Conservation (phyloP, 1,140 invertebrate species). For the Drosophila simulans region DNA sequence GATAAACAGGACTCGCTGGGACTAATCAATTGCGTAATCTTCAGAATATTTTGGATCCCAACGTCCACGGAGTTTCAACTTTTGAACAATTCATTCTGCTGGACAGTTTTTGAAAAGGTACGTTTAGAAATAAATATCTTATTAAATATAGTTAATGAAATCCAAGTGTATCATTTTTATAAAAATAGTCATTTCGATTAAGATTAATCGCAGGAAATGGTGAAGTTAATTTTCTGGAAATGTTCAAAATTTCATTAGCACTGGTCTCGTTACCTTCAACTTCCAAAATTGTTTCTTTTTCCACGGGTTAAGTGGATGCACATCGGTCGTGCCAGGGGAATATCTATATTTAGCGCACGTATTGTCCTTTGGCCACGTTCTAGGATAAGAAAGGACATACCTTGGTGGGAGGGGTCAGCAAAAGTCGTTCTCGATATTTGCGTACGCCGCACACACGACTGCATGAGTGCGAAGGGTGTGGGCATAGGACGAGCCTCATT, state of each 20-base stretch:
- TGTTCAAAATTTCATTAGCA: slow-evolving; percentile 49
- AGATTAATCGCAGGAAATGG: background rate
- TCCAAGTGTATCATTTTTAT: no score
- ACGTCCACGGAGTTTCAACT: background rate
- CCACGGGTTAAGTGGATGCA: slow-evolving; percentile 1
- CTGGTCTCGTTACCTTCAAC: slow-evolving; percentile 22
- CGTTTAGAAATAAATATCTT: background rate
- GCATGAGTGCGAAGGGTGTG: slow-evolving; percentile 3
- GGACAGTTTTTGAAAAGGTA: slow-evolving; percentile 13
- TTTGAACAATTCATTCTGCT: background rate
- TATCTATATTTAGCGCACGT: slow-evolving; percentile 65
- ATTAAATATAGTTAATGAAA: no score
- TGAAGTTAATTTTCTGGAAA: background rate
- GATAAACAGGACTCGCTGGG: background rate
- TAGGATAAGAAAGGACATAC: slow-evolving; percentile 14
- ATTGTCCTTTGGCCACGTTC: slow-evolving; percentile 25
- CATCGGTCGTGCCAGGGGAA: background rate
- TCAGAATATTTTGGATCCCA: slow-evolving; percentile 9
- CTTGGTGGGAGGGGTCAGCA: slow-evolving; percentile 10
- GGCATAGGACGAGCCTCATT: slow-evolving; percentile 37
- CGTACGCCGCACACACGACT: slow-evolving; percentile 57
- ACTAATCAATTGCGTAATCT: slow-evolving; percentile 7
- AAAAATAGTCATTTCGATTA: background rate
- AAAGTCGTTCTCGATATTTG: slow-evolving; percentile 53
- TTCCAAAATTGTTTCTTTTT: slow-evolving; percentile 31